These are phyloP conservation scores for Spilogale gracilis DNA, from an alignment of 2,113 vertebrate species.

Conservation along the genomic window DNA sequence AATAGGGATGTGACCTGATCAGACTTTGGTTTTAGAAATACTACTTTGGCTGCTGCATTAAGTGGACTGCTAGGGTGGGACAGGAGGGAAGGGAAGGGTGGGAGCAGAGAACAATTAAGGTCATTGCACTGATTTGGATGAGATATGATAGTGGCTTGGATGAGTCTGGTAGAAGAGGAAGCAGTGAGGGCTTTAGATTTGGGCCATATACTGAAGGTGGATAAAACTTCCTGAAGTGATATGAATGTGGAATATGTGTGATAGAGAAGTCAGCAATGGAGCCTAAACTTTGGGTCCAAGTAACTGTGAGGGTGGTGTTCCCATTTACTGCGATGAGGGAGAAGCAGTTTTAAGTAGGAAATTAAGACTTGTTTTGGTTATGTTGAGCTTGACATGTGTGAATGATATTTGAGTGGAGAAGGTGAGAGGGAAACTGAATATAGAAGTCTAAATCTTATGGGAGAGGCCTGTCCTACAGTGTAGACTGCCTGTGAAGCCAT, in stretches of 20 bases:
- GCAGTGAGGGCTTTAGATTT: background rate
- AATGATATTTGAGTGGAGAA: background rate
- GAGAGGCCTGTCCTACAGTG: background rate
- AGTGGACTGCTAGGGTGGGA: background rate
- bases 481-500: background rate
- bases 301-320: background rate
- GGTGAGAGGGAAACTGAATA: background rate
- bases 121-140: background rate
- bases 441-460: background rate
- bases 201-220: background rate
- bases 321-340: background rate
- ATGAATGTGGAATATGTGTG: background rate
- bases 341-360: background rate
- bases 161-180: background rate
- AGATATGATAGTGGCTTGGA: background rate
- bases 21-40: slow-evolving; percentile 22
- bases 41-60: background rate
- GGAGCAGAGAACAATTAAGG: background rate
- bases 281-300: background rate
- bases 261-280: background rate
- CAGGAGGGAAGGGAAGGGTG: background rate
- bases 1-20: background rate
- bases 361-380: background rate
- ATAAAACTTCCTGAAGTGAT: background rate
- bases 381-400: slow-evolving; percentile 6